Evolutionary conservation across 2,888 invertebrate genomes (phyloP).

Genomic region (Choristoneura rosaceana): DNA sequence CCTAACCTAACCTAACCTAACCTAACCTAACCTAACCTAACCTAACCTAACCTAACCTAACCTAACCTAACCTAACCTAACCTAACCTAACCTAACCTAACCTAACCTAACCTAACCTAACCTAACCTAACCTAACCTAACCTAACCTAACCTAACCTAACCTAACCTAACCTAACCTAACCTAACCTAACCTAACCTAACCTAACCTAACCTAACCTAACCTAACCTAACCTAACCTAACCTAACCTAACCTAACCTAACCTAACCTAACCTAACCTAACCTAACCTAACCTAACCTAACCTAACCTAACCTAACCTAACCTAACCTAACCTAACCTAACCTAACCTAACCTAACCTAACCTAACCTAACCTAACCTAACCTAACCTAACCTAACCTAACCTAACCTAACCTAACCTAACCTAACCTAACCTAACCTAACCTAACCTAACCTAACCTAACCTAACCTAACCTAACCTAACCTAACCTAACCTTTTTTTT

Average conservation of each 20-base stretch:
- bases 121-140: constrained; percentile 18
- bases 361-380: constrained; percentile 3
- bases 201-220: constrained; percentile 16
- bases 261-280: constrained; percentile 18
- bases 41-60: constrained; percentile 18
- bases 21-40: constrained; percentile 18
- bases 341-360: constrained; percentile 18
- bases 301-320: constrained; percentile 18
- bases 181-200: constrained; percentile 18
- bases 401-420: constrained; percentile 16
- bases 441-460: constrained; percentile 21
- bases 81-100: constrained; percentile 22
- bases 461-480: constrained; percentile 41
- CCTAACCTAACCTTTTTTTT: constrained; percentile 42
- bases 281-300: constrained; percentile 18
- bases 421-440: constrained; percentile 24
- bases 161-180: constrained; percentile 18
- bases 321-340: constrained; percentile 18
- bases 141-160: constrained; percentile 18
- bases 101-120: constrained; percentile 18
- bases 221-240: constrained; percentile 16
- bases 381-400: no score
- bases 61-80: constrained; percentile 9
- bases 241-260: constrained; percentile 21
- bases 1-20: constrained; percentile 18